These are phyloP conservation scores for Clarias platycephalus DNA, from an alignment of 2,797 vertebrate species.

Conservation along the genomic window DNA sequence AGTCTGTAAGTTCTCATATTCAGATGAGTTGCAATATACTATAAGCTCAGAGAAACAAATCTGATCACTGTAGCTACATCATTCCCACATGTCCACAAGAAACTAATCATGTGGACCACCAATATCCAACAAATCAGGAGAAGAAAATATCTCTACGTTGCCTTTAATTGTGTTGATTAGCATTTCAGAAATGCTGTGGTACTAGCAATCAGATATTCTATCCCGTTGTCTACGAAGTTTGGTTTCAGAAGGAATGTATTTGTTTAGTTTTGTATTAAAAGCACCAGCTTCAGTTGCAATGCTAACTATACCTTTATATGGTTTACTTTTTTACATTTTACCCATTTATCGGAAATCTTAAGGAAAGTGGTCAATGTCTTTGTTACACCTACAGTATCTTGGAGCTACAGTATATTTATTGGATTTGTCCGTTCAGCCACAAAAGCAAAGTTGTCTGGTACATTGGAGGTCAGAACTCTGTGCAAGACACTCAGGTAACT, in stretches of 20 bases:
- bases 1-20: background rate
- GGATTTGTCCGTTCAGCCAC: background rate
- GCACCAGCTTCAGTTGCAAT: background rate
- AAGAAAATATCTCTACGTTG: background rate
- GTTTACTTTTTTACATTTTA: background rate
- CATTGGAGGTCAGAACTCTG: background rate
- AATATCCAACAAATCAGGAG: background rate
- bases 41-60: background rate
- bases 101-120: background rate
- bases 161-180: background rate
- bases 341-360: conserved; percentile 1
- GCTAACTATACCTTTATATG: background rate
- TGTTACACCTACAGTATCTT: background rate
- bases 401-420: background rate
- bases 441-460: background rate
- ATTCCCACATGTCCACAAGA: background rate
- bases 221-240: background rate
- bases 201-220: background rate
- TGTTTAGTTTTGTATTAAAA: background rate
- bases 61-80: background rate
- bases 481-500: background rate
- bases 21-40: background rate
- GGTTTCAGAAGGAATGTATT: background rate
- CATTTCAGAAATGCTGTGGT: background rate
- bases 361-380: background rate